Base-by-base conservation (phyloP, 1,140 invertebrate species). In the Conus ventricosus region DNA sequence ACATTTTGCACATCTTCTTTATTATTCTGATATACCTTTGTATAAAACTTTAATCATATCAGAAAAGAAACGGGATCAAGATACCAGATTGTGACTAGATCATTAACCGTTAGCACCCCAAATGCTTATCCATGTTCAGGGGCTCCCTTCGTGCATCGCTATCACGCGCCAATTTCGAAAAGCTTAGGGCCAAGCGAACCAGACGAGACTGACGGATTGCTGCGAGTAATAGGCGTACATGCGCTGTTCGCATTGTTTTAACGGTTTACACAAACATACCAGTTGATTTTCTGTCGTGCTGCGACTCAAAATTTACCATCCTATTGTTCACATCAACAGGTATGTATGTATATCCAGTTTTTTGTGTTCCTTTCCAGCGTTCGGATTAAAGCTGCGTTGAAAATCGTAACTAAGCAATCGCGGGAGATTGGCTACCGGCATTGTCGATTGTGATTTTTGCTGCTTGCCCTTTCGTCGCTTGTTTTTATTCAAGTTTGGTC, bases 141-240 rank as follows among this genome's bases (percentile, higher is more conserved):
- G 90, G 92, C 91, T 84, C 84, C 75, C 88, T 55, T 57, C 60
- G 89, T 90, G 87, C 89, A 87, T 90, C 90, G 92, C 91, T 90
- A 91, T 94, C 93, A 94, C 93, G 93, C 93, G 93, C 93, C 93
- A 94, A 93, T 92, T 94, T 94, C 91, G 93, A 94, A 94, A 92
- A 92, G 80, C 20, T 71, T 53, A 87, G 55, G 55, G 39, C 84
- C 82, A 39, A 84, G 53, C 87, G 63, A 60, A 71, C 83, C 87
- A 90, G 89, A 90, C 89, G 88, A 88, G 89, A 87, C 51, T 39
- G 57, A 60, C 57, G n/a, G 84, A 67, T 60, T 60, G 83, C 80
- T 63, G 86, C 57, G 63, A 85, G 57, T 60, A 71, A 27, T 55
- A 54, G 63, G 85, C 27, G 75, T 84, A 60, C 85, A 57, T 57